A percentile compares a stretch with the other conserved stretches of the same genome.
Evolutionary conservation across 2,797 vertebrate genomes (phyloP).

Genomic region (Macroramphosus scolopax): DNA sequence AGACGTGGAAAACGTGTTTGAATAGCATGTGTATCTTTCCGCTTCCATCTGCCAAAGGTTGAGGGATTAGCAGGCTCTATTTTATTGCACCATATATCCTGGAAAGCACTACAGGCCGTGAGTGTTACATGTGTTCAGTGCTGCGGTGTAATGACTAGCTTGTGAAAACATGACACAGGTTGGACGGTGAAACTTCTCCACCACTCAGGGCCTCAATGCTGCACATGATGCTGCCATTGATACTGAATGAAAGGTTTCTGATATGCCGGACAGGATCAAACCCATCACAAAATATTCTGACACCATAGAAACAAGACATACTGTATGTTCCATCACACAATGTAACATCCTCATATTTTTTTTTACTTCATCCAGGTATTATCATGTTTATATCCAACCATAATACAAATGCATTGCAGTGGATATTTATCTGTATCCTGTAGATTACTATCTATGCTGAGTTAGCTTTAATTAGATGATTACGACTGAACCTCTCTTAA

Average conservation of each 20-base stretch:
- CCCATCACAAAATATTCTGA: slow-evolving; percentile 1
- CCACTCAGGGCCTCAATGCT: not conserved
- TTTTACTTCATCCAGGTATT: too few species aligned
- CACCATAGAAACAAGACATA: too few species aligned
- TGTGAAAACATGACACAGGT: slow-evolving; percentile 45
- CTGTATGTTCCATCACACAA: too few species aligned
- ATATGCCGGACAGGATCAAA: slow-evolving; percentile 3
- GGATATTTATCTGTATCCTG: too few species aligned
- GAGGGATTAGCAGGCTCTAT: slow-evolving; percentile 47
- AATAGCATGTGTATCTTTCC: slow-evolving; percentile 50
- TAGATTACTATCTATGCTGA: slow-evolving; percentile 41
- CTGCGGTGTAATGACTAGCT: slow-evolving; percentile 33
- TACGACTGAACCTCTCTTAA: slow-evolving; percentile 22
- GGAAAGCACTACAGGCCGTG: slow-evolving; percentile 30
- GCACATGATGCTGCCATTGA: not conserved
- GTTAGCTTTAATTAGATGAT: slow-evolving; percentile 46
- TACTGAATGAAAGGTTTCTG: slow-evolving; percentile 12
- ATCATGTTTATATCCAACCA: too few species aligned
- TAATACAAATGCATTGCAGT: too few species aligned
- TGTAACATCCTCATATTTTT: too few species aligned
- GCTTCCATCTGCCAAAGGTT: slow-evolving; percentile 28
- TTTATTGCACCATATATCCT: slow-evolving; percentile 19
- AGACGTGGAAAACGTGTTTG: slow-evolving; percentile 61
- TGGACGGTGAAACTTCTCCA: slow-evolving; percentile 10
- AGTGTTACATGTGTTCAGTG: slow-evolving; percentile 18